Percentiles rank a stretch among this genome's conserved stretches.
Conservation (phyloP, 2,113 vertebrate species). For the Nesoenas mayeri region DNA sequence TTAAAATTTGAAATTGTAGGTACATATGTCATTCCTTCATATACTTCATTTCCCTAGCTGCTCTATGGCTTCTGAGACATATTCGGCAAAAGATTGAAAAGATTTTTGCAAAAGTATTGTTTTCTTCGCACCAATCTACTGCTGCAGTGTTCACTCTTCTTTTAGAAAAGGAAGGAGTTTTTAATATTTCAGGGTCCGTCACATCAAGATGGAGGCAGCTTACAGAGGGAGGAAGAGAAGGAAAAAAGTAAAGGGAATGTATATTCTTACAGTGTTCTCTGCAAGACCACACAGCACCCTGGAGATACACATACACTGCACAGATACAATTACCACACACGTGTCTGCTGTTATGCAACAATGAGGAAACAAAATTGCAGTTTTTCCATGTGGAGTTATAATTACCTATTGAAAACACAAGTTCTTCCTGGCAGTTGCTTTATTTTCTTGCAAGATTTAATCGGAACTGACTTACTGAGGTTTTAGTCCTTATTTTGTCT, state of each 20-base stretch:
- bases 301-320: neutral
- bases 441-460: conserved; percentile 42
- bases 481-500: conserved; percentile 38
- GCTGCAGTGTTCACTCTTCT: neutral
- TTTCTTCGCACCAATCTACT: neutral
- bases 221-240: neutral
- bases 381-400: conserved; percentile 33
- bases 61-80: neutral
- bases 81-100: neutral
- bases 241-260: neutral
- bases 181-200: neutral
- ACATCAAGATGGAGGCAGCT: neutral
- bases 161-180: neutral
- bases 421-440: conserved; percentile 31
- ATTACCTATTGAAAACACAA: conserved; percentile 41
- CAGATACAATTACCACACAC: neutral
- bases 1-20: neutral
- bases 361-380: neutral
- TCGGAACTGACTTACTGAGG: conserved; percentile 20
- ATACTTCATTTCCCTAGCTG: neutral
- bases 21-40: neutral
- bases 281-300: neutral
- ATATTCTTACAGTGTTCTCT: neutral
- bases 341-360: neutral
- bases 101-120: neutral